phyloP scores from a whole-genome alignment of 2,113 vertebrate genomes.

The Rhynchomys soricoides region DNA sequence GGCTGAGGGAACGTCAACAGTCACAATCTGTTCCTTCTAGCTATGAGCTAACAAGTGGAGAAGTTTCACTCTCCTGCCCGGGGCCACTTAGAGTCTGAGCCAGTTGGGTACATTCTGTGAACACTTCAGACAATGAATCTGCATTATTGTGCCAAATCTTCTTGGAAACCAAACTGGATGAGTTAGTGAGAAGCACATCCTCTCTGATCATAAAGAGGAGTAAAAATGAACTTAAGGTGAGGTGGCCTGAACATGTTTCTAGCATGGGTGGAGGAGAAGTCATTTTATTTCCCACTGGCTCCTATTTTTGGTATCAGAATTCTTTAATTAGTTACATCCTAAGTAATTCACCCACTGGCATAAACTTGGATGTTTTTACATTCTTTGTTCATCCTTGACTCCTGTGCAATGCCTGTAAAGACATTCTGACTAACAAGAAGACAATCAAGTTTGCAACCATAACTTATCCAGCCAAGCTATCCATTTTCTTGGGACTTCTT shows the following conservation, averaged over 20 bases:
- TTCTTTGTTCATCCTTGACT: conserved; percentile 12
- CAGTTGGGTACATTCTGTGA: conserved; percentile 20
- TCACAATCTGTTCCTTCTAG: background rate
- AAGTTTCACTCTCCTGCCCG: conserved; percentile 9
- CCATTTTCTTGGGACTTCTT: background rate
- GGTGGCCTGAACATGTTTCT: conserved; percentile 25
- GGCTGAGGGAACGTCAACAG: background rate
- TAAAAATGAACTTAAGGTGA: conserved; percentile 63
- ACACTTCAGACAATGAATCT: background rate
- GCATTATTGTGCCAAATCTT: conserved; percentile 29
- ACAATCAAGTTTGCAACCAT: background rate
- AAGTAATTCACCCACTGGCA: conserved; percentile 46
- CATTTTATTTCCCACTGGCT: conserved; percentile 46
- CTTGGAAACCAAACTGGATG: conserved; percentile 44
- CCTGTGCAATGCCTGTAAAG: conserved; percentile 21
- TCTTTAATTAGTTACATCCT: conserved; percentile 38
- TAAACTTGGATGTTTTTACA: conserved; percentile 37
- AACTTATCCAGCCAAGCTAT: background rate
- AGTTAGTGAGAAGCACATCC: conserved; percentile 57
- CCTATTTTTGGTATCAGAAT: conserved; percentile 58
- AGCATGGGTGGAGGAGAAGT: background rate
- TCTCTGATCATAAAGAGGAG: conserved; percentile 53
- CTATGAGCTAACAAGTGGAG: conserved; percentile 11
- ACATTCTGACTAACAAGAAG: background rate
- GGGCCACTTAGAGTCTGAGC: conserved; percentile 33